Percentiles rank a stretch among this genome's conserved stretches.
These are phyloP conservation scores for Ascaphus truei DNA, from an alignment of 2,113 vertebrate genomes.

Conservation along the genomic window DNA sequence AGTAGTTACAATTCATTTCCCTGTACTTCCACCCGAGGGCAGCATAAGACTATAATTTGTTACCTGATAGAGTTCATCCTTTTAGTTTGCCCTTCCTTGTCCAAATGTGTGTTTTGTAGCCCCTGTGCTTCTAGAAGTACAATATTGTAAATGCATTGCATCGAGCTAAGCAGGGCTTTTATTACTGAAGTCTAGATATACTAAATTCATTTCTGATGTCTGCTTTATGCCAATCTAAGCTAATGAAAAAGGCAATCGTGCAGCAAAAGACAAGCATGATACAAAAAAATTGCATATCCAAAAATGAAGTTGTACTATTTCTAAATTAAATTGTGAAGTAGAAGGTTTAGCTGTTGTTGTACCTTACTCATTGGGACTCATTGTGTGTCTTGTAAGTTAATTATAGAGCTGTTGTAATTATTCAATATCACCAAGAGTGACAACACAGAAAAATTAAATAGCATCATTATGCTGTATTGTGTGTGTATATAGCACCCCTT, in stretches of 20 bases:
- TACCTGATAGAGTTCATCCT: neutral
- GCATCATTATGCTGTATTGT: no score
- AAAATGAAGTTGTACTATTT: no score
- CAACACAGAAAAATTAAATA: no score
- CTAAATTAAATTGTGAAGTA: no score
- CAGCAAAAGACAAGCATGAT: slow-evolving; percentile 9
- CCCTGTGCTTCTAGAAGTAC: neutral
- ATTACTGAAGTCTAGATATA: neutral
- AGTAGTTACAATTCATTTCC: no score
- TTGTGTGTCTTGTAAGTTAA: no score
- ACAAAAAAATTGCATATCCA: no score
- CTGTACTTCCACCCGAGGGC: slow-evolving; percentile 15
- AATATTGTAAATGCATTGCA: neutral
- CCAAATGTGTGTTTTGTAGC: neutral
- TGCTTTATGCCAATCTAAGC: neutral
- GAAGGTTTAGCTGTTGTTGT: no score
- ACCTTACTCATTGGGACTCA: no score
- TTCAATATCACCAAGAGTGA: no score
- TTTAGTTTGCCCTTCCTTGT: neutral
- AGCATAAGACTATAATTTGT: neutral
- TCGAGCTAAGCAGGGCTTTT: neutral
- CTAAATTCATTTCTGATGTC: slow-evolving; percentile 16
- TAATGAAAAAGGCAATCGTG: slow-evolving; percentile 12
- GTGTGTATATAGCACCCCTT: no score
- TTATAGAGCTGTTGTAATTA: no score